phyloP scores from a whole-genome alignment of 2,113 vertebrate genomes.

The Grus americana region DNA sequence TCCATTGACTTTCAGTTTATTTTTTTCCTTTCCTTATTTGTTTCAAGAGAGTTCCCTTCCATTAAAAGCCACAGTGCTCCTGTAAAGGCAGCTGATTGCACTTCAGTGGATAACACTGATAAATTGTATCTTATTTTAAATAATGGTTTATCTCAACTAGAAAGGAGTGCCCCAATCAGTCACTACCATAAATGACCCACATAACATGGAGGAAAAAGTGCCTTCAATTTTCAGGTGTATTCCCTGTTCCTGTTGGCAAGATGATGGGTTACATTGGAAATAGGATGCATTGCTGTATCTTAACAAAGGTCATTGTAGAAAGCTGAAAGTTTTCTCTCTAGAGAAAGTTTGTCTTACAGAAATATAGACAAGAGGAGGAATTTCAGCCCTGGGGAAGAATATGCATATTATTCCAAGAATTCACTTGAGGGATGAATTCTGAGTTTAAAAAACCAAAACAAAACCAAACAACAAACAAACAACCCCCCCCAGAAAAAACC shows the following conservation, averaged over 20 bases:
- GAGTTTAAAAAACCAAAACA: background rate
- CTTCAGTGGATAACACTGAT: background rate
- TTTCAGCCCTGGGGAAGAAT: background rate
- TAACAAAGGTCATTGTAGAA: background rate
- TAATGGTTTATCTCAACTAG: background rate
- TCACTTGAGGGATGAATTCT: background rate
- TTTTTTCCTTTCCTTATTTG: constrained; percentile 56
- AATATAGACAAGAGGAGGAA: background rate
- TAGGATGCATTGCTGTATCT: background rate
- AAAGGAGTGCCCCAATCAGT: background rate
- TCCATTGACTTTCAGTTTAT: constrained; percentile 51
- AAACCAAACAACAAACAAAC: background rate
- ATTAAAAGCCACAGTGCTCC: background rate
- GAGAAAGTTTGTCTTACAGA: background rate
- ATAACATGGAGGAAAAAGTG: background rate
- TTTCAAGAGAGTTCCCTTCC: constrained; percentile 49
- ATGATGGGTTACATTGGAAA: background rate
- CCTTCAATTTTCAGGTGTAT: background rate
- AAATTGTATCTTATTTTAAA: background rate
- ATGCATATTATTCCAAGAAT: background rate
- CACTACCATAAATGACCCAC: background rate
- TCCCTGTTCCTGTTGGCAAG: background rate
- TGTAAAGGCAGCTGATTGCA: background rate
- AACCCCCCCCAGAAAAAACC: too few species aligned
- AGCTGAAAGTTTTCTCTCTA: background rate